Percentiles rank a stretch among this genome's conserved stretches.
Evolutionary conservation across 2,113 vertebrate species (phyloP).

Genomic region (Synchiropus splendidus): DNA sequence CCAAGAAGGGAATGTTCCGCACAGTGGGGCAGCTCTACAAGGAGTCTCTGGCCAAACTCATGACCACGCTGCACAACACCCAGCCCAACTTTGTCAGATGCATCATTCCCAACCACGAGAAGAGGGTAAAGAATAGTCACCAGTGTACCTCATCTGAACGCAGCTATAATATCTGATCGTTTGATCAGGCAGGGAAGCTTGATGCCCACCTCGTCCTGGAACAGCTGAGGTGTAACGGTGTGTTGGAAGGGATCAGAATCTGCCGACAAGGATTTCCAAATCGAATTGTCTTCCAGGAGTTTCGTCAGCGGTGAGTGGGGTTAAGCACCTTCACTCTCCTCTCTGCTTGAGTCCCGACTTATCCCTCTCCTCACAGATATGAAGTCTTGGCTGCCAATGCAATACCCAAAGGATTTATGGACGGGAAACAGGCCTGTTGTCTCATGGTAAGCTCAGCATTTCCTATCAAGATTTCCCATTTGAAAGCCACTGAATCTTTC

Average conservation of each 20-base stretch:
- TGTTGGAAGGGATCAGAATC: conserved; percentile 96
- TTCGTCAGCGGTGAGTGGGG: conserved; percentile 81
- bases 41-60: conserved; percentile 92
- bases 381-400: conserved; percentile 88
- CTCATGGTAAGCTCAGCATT: conserved; percentile 75
- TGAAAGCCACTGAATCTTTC: neutral
- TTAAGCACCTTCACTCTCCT: neutral
- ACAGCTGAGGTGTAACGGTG: conserved; percentile 93
- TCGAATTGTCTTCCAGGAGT: conserved; percentile 96
- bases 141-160: too few relatives aligned
- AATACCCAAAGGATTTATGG: conserved; percentile 98
- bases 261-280: conserved; percentile 97
- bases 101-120: conserved; percentile 97
- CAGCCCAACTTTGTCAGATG: conserved; percentile 98
- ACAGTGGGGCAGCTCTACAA: conserved; percentile 97
- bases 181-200: conserved; percentile 82
- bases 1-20: conserved; percentile 98
- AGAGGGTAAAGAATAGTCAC: conserved; percentile 69
- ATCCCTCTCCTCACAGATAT: conserved; percentile 64
- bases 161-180: too few relatives aligned
- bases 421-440: conserved; percentile 94
- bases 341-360: neutral
- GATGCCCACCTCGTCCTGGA: conserved; percentile 91
- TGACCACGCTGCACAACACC: conserved; percentile 94
- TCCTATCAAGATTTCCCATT: neutral